Percentiles rank a stretch among this genome's conserved stretches.
phyloP scores from a whole-genome alignment of 2,888 invertebrate species.

The Protonemura montana region DNA sequence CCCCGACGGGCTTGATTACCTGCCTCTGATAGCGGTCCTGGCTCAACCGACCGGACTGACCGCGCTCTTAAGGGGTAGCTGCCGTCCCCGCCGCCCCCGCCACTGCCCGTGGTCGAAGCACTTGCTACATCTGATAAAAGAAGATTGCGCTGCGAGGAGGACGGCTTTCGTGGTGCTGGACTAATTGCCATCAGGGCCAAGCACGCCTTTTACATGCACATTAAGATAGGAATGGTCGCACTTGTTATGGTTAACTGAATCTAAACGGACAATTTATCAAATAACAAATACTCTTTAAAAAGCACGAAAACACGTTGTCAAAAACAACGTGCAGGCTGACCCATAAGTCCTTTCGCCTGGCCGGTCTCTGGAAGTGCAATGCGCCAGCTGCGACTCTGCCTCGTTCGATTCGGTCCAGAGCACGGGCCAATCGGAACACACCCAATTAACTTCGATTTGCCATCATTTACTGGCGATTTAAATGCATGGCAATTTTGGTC shows the following conservation, averaged over 20 bases:
- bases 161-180: not conserved
- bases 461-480: constrained; percentile 4
- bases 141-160: not conserved
- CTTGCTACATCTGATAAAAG: constrained; percentile 12
- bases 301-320: not conserved
- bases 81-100: not conserved
- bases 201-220: not conserved
- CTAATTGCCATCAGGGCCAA: not conserved
- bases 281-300: not conserved
- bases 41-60: not conserved
- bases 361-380: not conserved
- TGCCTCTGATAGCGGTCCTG: not conserved
- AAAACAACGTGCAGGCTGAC: not conserved
- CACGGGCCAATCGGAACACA: not conserved
- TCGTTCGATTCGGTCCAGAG: not conserved
- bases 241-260: not conserved
- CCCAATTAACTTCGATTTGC: not conserved
- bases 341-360: not conserved
- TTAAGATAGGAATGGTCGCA: not conserved
- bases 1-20: constrained; percentile 38
- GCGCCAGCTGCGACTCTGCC: not conserved
- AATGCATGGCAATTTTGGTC: not conserved
- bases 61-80: not conserved
- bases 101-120: not conserved
- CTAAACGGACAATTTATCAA: not conserved